Conservation (phyloP, 2,113 vertebrate species). For the Danionella cerebrum region DNA sequence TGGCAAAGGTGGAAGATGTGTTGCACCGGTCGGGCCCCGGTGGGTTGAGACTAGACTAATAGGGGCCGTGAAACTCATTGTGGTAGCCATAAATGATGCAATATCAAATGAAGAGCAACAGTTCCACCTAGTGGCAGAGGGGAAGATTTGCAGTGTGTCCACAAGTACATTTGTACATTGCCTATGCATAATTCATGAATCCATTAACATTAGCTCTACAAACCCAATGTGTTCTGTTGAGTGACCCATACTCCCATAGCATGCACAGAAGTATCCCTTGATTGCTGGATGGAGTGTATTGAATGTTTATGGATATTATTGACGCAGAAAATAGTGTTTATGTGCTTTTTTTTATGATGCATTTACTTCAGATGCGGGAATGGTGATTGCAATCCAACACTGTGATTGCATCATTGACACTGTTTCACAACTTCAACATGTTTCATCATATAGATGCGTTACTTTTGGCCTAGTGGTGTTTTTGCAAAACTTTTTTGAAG, state of each 20-base stretch:
- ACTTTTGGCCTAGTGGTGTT: background rate
- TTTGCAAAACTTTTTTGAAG: too few species aligned
- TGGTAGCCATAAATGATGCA: constrained; percentile 34
- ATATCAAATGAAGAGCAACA: constrained; percentile 54
- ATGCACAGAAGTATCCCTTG: constrained; percentile 33
- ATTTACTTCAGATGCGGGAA: constrained; percentile 4
- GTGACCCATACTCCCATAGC: constrained; percentile 45
- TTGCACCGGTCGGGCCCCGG: constrained; percentile 47
- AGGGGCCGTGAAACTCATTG: constrained; percentile 39
- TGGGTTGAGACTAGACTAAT: constrained; percentile 48
- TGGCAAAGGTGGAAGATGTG: constrained; percentile 53
- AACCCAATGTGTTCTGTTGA: constrained; percentile 38
- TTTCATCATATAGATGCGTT: constrained; percentile 19
- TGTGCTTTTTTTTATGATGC: constrained; percentile 7
- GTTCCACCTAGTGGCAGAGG: constrained; percentile 53
- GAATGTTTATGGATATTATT: too few species aligned
- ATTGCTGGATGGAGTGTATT: constrained; percentile 31
- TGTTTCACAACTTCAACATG: background rate
- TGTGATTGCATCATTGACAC: background rate
- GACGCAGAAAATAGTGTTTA: too few species aligned
- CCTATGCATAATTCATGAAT: constrained; percentile 49
- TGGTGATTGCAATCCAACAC: background rate
- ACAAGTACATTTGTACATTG: constrained; percentile 21
- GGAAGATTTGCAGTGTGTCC: background rate
- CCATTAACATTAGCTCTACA: constrained; percentile 49